A percentile compares a stretch with the other conserved stretches of the same genome.
These are phyloP conservation scores for Ctenopoma kingsleyae DNA, from an alignment of 2,797 vertebrate species.

Conservation along the genomic window DNA sequence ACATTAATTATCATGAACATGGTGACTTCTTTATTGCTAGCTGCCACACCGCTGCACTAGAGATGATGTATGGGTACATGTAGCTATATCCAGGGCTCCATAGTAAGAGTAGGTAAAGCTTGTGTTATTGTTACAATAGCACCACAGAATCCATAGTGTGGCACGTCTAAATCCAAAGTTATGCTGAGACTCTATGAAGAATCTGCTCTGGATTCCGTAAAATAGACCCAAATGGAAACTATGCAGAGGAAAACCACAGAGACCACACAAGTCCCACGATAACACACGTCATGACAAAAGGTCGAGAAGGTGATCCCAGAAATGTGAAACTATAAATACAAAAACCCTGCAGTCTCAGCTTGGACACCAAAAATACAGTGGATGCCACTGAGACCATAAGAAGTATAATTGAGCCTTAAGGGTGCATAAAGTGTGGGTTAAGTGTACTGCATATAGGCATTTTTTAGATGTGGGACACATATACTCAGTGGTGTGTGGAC, in stretches of 20 bases:
- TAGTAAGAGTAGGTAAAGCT: not conserved
- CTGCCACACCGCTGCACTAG: constrained; percentile 1
- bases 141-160: not conserved
- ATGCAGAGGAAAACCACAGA: constrained; percentile 46
- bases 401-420: constrained; percentile 80
- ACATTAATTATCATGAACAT: not conserved
- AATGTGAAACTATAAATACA: constrained; percentile 79
- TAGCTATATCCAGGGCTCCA: not conserved
- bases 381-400: constrained; percentile 68
- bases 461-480: constrained; percentile 51
- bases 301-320: constrained; percentile 65
- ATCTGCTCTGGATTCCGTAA: constrained; percentile 25
- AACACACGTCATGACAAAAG: constrained; percentile 57
- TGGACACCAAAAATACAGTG: constrained; percentile 64
- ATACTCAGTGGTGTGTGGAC: constrained; percentile 14
- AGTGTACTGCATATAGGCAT: constrained; percentile 46
- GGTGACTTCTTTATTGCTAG: not conserved
- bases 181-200: not conserved
- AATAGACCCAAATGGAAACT: constrained; percentile 41
- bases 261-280: constrained; percentile 59
- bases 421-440: constrained; percentile 63
- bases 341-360: constrained; percentile 64
- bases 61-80: too few relatives aligned
- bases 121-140: not conserved
- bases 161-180: not conserved